Evolutionary conservation across 2,888 invertebrate genomes (phyloP), one percentile per base, ranked within the genome.

Genomic region (Lithophane socia): DNA sequence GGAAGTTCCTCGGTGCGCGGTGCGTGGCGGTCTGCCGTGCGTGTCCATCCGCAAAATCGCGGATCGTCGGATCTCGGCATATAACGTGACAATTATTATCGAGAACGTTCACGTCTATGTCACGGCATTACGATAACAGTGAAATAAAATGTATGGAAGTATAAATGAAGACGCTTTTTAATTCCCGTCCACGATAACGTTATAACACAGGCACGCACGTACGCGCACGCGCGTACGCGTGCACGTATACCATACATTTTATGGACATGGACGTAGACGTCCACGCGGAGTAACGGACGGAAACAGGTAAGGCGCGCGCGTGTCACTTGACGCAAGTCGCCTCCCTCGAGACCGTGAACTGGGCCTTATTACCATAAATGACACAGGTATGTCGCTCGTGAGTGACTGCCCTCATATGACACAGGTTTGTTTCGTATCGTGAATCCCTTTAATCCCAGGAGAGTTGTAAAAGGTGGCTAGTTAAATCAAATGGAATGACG

Each of bases 391-490:
- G 29, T 12, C 29, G 21, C 56, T 47, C 21, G 37, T 58, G 49
- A 69, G 69, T 52, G 49, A 71, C 64, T 37, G 7, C 29, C 54
- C 52, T 80, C 69, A 80, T 49, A 84, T 70, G 56, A 37, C 21
- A 49, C 60, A 56, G 58, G 54, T 29, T n/a, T 49, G 60, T 56
- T 44, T 9, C 29, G 29, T 60, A 21, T 52, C 21, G 52, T 61
- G 49, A 69, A 76, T 47, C 8, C 24, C 56, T 4, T 52, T 58
- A 54, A 54, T 69, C 72, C 68, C 79, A 13, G 0, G 21, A 13
- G 68, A 60, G 24, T 52, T 47, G 54, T 73, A 54, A 78, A 75
- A 63, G 10, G 60, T 49, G 47, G 49, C 9, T 13, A 29, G 37
- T 70, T 56, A 61, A 67, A 71, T 54, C 60, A 61, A 67, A 67